These are phyloP conservation scores for Drosophila leonis DNA, from an alignment of 2,888 invertebrate species.

Conservation along the genomic window DNA sequence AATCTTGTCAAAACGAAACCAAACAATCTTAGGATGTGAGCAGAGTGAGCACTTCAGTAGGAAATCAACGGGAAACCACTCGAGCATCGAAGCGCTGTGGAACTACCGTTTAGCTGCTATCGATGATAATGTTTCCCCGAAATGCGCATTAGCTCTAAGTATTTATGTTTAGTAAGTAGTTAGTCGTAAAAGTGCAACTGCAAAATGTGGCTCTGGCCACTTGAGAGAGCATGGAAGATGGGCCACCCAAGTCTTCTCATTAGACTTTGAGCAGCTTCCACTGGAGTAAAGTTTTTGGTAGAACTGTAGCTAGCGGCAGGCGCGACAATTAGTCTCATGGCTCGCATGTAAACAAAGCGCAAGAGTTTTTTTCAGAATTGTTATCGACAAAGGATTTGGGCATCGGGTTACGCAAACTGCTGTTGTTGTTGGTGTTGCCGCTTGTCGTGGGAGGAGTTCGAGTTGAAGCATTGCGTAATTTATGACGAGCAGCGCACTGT, in stretches of 20 bases:
- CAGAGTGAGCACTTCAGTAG: slow-evolving; percentile 16
- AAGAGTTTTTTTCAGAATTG: slow-evolving; percentile 74
- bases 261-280: slow-evolving; percentile 18
- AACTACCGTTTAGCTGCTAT: slow-evolving; percentile 66
- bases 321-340: slow-evolving; percentile 74
- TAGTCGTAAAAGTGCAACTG: slow-evolving; percentile 64
- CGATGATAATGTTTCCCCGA: slow-evolving; percentile 52
- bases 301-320: slow-evolving; percentile 11
- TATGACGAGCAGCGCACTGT: slow-evolving; percentile 78
- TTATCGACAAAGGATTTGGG: slow-evolving; percentile 72
- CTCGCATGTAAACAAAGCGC: slow-evolving; percentile 68
- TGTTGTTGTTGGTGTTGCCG: neutral
- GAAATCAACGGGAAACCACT: slow-evolving; percentile 67
- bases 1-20: slow-evolving; percentile 70
- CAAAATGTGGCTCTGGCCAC: slow-evolving; percentile 30
- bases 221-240: slow-evolving; percentile 43
- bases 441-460: slow-evolving; percentile 23
- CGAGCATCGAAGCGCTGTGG: slow-evolving; percentile 23
- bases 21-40: slow-evolving; percentile 53
- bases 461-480: slow-evolving; percentile 70
- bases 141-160: slow-evolving; percentile 50
- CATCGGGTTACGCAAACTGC: slow-evolving; percentile 56
- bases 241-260: slow-evolving; percentile 60
- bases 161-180: slow-evolving; percentile 17
- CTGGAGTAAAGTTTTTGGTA: neutral